Conservation (phyloP, 1,140 invertebrate species). For the Musca vetustissima region DNA sequence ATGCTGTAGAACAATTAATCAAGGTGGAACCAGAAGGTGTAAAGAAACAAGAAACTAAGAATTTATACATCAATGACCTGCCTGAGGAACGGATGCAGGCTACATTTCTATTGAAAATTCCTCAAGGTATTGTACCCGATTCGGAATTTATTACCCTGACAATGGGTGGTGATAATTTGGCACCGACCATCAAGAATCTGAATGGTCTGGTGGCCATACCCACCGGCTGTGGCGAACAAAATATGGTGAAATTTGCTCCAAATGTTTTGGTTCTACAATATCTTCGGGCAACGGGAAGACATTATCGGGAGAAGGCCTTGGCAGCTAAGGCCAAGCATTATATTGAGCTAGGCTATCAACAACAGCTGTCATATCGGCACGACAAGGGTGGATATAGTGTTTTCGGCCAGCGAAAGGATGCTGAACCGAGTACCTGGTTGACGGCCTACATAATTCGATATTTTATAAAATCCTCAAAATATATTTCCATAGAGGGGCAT, state of each 20-base stretch:
- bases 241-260: constrained; percentile 90
- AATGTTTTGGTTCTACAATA: constrained; percentile 87
- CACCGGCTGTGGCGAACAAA: constrained; percentile 92
- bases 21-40: constrained; percentile 80
- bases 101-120: constrained; percentile 71
- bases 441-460: constrained; percentile 86
- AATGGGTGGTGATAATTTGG: constrained; percentile 75
- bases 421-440: constrained; percentile 72
- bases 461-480: neutral
- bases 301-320: constrained; percentile 64
- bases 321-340: constrained; percentile 72
- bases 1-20: constrained; percentile 70
- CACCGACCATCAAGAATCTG: constrained; percentile 72
- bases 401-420: constrained; percentile 71
- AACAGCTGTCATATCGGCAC: constrained; percentile 81
- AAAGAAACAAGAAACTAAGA: constrained; percentile 73
- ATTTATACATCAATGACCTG: constrained; percentile 74
- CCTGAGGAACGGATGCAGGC: constrained; percentile 59
- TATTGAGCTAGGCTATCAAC: constrained; percentile 87
- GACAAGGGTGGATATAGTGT: constrained; percentile 93
- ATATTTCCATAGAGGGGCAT: neutral
- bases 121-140: constrained; percentile 69
- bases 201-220: constrained; percentile 79
- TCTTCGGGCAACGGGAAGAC: constrained; percentile 43
- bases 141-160: constrained; percentile 74